phyloP scores from a whole-genome alignment of 2,113 vertebrate genomes.

The Octodon degus region DNA sequence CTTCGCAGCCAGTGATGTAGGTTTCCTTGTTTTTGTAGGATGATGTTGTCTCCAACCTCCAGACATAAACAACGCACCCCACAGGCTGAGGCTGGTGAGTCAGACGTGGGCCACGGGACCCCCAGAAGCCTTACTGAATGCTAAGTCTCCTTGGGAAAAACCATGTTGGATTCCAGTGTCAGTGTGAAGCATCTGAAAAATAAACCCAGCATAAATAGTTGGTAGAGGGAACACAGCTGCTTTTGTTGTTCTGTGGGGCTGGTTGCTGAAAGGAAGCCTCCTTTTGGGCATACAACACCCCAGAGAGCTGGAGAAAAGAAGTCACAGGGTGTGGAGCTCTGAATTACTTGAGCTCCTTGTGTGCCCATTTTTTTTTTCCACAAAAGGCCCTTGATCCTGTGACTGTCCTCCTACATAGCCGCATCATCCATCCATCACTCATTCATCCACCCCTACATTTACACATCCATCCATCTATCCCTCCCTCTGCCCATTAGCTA shows the following conservation, averaged over 20 bases:
- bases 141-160: background rate
- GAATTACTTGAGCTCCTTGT: background rate
- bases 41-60: background rate
- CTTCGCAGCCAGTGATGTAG: background rate
- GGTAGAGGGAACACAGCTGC: background rate
- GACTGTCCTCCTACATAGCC: background rate
- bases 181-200: conserved; percentile 66
- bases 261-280: background rate
- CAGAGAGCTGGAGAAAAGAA: background rate
- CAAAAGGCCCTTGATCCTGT: background rate
- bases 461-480: too few relatives aligned
- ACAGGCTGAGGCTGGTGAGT: background rate
- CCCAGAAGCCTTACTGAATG: background rate
- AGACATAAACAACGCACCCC: conserved; percentile 60
- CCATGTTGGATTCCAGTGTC: conserved; percentile 70
- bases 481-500: background rate
- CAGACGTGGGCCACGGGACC: background rate
- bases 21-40: background rate
- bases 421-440: too few relatives aligned
- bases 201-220: conserved; percentile 25
- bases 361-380: background rate
- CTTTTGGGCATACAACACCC: background rate
- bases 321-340: background rate
- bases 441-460: background rate
- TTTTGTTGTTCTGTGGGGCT: background rate